Base-by-base conservation (phyloP, 1,140 invertebrate species). In the Dreissena polymorpha region DNA sequence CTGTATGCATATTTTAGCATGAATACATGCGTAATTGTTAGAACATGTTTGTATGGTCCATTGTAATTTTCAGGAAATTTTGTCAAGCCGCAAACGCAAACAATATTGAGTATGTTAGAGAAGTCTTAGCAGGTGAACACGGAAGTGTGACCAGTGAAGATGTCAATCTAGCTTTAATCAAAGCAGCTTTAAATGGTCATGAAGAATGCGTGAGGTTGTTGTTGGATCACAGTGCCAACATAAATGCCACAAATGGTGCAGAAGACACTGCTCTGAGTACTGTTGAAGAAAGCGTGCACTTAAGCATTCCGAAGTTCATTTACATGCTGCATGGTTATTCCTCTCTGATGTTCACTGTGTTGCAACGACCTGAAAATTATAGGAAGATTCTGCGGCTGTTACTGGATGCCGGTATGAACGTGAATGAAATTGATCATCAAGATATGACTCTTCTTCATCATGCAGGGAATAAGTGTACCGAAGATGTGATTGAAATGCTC, bases 181-280 rank as follows among this genome's bases (percentile, higher is more conserved):
- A 92, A 85, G 93, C 92, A 27, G 80, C 71, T 51, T 67, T 68
- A 53, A 69, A 73, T 67, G 83, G 83, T 21, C 53, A 86, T 57
- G 7, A 64, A 10, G 92, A 93, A 10, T 92, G 91, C 21, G 94
- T 95, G 0, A 88, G 92, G 18, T 71, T 94, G 27, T 87, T 95
- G 6, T 81, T 95, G 27, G 88, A 92, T 68, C 88, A 94, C 71
- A 91, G 94, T 68, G 94, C 94, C n/a, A 93, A 94, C 85, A 91
- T 93, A 0, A 93, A 93, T 85, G 93, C 93, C 3, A 87, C 93
- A 50, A 94, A 95, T 84, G 69, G 63, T 18, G 51, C 64, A 8
- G 95, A 95, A 29, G 73, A 86, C 0, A 84, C 87, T 55, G 50
- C 88, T 49, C 25, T 90, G 49, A 68, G 88, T 16, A 65, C 84